Percentiles rank a stretch among this genome's conserved stretches.
Evolutionary conservation across 2,888 invertebrate species (phyloP).

Genomic region (Aphodius granarius): DNA sequence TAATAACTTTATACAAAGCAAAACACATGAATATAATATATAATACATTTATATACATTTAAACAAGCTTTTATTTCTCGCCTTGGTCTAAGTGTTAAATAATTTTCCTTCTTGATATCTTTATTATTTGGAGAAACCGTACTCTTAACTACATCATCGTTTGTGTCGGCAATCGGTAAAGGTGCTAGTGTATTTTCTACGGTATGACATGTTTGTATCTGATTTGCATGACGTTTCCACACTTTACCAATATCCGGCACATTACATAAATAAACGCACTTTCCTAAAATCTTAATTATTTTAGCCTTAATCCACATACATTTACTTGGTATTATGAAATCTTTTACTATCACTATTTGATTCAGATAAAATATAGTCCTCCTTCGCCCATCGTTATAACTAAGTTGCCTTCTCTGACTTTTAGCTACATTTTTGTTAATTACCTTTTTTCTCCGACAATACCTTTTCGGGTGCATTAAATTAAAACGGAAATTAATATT

Average conservation of each 20-base stretch:
- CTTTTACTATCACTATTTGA: not conserved
- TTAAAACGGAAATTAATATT: not conserved
- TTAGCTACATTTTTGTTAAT: not conserved
- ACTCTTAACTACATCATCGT: not conserved
- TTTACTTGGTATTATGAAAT: slow-evolving; percentile 23
- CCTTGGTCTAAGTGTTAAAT: too few relatives aligned
- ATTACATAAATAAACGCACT: slow-evolving; percentile 22
- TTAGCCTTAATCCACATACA: slow-evolving; percentile 23
- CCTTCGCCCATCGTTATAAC: not conserved
- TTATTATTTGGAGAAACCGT: too few relatives aligned
- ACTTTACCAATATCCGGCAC: slow-evolving; percentile 17
- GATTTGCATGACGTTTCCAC: slow-evolving; percentile 29
- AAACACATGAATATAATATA: too few relatives aligned
- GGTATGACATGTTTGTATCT: slow-evolving; percentile 2
- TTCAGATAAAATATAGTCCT: not conserved
- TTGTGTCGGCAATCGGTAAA: not conserved
- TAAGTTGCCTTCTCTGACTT: not conserved
- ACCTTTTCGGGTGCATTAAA: not conserved
- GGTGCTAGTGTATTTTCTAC: not conserved
- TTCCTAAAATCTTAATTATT: slow-evolving; percentile 25
- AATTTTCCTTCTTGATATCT: too few relatives aligned
- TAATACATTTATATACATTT: too few relatives aligned
- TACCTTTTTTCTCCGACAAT: not conserved
- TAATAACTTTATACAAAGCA: too few relatives aligned
- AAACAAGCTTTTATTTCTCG: too few relatives aligned